phyloP scores from a whole-genome alignment of 2,113 vertebrate genomes.

The Mandrillus leucophaeus region DNA sequence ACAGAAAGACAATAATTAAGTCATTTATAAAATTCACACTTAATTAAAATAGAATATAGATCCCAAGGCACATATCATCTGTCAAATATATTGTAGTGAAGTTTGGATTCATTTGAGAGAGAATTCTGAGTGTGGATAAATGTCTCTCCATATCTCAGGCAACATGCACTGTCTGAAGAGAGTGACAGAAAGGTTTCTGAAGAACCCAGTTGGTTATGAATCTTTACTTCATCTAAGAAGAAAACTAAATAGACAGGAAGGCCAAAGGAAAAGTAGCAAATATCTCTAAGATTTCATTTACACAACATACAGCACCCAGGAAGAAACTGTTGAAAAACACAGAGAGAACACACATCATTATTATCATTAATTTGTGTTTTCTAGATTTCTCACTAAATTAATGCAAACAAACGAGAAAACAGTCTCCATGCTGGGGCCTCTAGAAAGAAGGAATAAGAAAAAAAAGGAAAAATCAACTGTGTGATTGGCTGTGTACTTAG shows the following conservation, averaged over 20 bases:
- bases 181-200: background rate
- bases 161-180: background rate
- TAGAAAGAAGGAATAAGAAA: background rate
- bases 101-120: background rate
- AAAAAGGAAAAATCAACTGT: background rate
- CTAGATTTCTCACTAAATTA: background rate
- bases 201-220: rapidly evolving
- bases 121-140: background rate
- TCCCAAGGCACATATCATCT: background rate
- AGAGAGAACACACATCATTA: too few species aligned
- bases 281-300: background rate
- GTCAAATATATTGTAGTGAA: background rate
- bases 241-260: background rate
- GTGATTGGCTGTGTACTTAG: background rate
- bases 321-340: background rate
- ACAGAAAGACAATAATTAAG: background rate
- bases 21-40: background rate
- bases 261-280: background rate
- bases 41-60: background rate
- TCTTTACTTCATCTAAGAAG: background rate
- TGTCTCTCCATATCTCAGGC: background rate
- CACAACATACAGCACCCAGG: rapidly evolving
- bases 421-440: background rate
- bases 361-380: background rate
- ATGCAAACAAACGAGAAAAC: background rate